These are phyloP conservation scores for Phoenicopterus ruber DNA, from an alignment of 2,113 vertebrate genomes.

Conservation along the genomic window DNA sequence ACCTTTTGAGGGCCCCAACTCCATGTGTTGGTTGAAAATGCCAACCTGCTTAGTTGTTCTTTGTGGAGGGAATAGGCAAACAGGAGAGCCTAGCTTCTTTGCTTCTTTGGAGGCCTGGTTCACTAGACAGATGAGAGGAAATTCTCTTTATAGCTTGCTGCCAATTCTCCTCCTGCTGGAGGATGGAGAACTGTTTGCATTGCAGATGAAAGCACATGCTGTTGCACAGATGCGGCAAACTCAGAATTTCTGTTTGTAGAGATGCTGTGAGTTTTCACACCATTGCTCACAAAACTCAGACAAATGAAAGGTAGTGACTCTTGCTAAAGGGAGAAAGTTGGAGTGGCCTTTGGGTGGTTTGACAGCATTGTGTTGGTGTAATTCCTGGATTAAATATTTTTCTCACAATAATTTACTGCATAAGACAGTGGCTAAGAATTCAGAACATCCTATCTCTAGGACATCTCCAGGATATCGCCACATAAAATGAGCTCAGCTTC, in stretches of 20 bases:
- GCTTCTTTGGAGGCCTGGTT: neutral
- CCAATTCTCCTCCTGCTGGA: neutral
- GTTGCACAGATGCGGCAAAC: neutral
- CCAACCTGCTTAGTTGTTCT: neutral
- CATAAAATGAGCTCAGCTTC: neutral
- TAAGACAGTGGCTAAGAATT: neutral
- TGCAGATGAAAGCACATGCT: neutral
- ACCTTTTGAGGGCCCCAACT: fast-evolving
- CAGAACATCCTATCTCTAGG: neutral
- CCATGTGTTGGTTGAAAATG: neutral
- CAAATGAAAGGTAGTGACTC: neutral
- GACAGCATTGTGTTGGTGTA: neutral
- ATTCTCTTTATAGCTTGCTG: neutral
- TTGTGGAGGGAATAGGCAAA: neutral
- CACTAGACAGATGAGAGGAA: neutral
- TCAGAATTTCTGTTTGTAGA: neutral
- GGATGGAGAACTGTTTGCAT: neutral
- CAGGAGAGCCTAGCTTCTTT: neutral
- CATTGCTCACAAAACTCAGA: neutral
- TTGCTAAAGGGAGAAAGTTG: neutral
- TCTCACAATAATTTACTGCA: neutral
- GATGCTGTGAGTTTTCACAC: neutral
- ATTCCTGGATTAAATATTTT: neutral
- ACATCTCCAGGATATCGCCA: neutral
- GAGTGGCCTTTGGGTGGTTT: neutral